phyloP scores from a whole-genome alignment of 2,113 vertebrate genomes.

The Struthidea cinerea region DNA sequence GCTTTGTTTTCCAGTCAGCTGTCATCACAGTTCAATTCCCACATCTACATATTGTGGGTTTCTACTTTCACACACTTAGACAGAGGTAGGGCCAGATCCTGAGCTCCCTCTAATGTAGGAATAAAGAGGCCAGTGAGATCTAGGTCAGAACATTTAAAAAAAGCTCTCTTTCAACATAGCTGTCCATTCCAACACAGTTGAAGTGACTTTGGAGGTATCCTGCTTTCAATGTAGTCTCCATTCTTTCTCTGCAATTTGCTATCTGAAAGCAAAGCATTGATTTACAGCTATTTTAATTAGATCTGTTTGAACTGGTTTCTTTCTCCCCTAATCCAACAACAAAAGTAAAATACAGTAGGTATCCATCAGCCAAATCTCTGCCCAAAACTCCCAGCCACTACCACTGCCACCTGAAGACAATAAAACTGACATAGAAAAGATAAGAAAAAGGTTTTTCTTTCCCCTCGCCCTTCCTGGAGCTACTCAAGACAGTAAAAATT shows the following conservation, averaged over 20 bases:
- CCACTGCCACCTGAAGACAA: background rate
- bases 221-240: background rate
- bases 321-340: background rate
- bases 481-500: background rate
- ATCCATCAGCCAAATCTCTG: background rate
- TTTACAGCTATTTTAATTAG: background rate
- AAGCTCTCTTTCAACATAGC: background rate
- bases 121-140: background rate
- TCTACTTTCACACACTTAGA: background rate
- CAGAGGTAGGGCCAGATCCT: background rate
- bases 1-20: background rate
- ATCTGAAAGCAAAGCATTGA: background rate
- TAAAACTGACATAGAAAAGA: background rate
- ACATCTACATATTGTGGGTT: background rate
- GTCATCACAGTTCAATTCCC: background rate
- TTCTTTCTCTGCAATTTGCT: background rate
- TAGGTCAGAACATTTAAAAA: background rate
- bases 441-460: background rate
- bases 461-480: background rate
- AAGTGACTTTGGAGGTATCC: background rate
- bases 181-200: background rate
- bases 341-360: background rate
- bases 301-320: background rate
- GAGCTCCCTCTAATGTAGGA: background rate
- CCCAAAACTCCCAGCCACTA: background rate